Evolutionary conservation across 2,888 invertebrate genomes (phyloP).

Genomic region (Cepaea hortensis): DNA sequence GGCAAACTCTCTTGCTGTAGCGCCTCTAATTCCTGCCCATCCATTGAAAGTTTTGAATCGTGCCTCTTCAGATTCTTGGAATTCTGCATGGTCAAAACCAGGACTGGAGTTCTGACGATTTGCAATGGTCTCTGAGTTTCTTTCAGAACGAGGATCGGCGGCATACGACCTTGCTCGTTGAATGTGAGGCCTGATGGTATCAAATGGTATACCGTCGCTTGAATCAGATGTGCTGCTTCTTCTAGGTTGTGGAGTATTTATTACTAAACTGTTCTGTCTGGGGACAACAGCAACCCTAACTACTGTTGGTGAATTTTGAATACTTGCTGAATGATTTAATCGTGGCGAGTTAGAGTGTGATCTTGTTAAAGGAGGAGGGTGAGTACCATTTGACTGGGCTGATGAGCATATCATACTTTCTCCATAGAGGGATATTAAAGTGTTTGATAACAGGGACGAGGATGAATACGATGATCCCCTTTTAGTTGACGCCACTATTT

Average conservation of each 20-base stretch:
- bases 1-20: conserved; percentile 80
- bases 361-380: neutral
- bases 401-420: conserved; percentile 26
- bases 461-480: conserved; percentile 18
- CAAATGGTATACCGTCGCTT: neutral
- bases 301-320: neutral
- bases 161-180: conserved; percentile 42
- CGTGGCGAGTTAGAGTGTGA: conserved; percentile 28
- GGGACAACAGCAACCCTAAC: neutral
- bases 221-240: conserved; percentile 42
- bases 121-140: conserved; percentile 45
- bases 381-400: neutral
- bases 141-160: conserved; percentile 7
- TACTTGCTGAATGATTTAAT: conserved; percentile 5
- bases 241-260: conserved; percentile 6
- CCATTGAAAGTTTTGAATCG: conserved; percentile 34
- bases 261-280: neutral
- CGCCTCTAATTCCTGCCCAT: conserved; percentile 41
- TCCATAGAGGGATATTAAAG: conserved; percentile 37
- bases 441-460: conserved; percentile 40
- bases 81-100: conserved; percentile 27
- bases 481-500: conserved; percentile 18
- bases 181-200: conserved; percentile 18
- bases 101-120: conserved; percentile 43
- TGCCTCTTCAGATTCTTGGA: conserved; percentile 45